Conservation (phyloP, 2,113 vertebrate species). For the Choloepus hoffmanni region DNA sequence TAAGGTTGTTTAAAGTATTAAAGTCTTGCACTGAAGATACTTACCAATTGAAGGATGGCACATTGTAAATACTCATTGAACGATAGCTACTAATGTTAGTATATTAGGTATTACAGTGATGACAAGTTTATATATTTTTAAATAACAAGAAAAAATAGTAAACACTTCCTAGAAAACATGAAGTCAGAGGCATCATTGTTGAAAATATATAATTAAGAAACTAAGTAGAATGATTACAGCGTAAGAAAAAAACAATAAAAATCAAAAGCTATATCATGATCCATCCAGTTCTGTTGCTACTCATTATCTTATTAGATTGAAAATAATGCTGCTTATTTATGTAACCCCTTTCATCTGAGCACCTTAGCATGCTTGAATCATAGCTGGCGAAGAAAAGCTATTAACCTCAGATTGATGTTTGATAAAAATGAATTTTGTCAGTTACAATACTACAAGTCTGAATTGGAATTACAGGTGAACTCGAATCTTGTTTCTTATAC, state of each 20-base stretch:
- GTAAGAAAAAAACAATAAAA: neutral
- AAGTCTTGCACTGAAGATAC: neutral
- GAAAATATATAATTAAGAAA: slow-evolving; percentile 22
- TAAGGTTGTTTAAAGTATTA: neutral
- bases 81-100: neutral
- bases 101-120: neutral
- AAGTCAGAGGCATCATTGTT: neutral
- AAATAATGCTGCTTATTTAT: neutral
- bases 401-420: slow-evolving; percentile 1
- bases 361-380: neutral
- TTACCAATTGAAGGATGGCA: neutral
- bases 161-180: slow-evolving; percentile 11
- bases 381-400: neutral
- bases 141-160: slow-evolving; percentile 23
- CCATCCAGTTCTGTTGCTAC: neutral
- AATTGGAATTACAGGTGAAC: slow-evolving; percentile 3
- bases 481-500: neutral
- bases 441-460: neutral
- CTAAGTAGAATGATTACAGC: slow-evolving; percentile 34
- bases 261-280: neutral
- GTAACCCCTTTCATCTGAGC: neutral
- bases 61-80: neutral
- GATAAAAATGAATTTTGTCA: neutral
- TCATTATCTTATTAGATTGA: neutral
- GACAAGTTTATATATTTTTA: neutral